Evolutionary conservation across 1,140 invertebrate species (phyloP), one percentile per base, ranked within the genome.

Genomic region (Cecropterus lyciades): DNA sequence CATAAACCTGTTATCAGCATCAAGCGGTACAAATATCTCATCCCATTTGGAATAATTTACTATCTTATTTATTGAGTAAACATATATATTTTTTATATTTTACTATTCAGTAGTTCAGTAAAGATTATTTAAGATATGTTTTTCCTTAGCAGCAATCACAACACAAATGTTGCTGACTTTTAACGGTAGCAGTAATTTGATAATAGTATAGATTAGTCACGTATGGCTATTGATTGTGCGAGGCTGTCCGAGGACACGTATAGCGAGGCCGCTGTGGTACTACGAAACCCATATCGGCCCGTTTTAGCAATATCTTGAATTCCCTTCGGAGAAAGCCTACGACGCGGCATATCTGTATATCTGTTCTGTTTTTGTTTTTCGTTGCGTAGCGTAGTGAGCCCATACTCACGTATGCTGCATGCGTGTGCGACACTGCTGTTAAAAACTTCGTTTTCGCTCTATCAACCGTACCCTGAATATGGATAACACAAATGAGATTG

Each of bases 381-480:
- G 45, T 65, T 56, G 52, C 56, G 14, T 60, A 60, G 24, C 43
- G 42, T 55, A 68, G 48, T 63, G 66, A 56, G 66, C 57, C 45
- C 33, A 16, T 56, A 48, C 43, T 56, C 60, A 67, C 65, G 60
- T 67, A 68, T 56, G 27, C 48, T 53, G 62, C 62, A 65, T 65
- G 66, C 62, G 62, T 73, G 67, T 64, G 49, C 53, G 17, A 24
- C 46, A 27, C 64, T 49, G 42, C 53, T 48, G 17, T 27, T 33
- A 24, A 49, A 48, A 49, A 62, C 57, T 62, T 11, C 30, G 45
- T 62, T 62, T n/a, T 64, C 67, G 67, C 43, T 40, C 59, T 63
- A 37, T 37, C 57, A 20, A 62, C 27, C 45, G 42, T 40, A 62
- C 45, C 30, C 57, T 49, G 57, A 62, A 62, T 62, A 49, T 27